A percentile compares a stretch with the other conserved stretches of the same genome.
Evolutionary conservation across 2,113 vertebrate species (phyloP).

Genomic region (Colossoma macropomum): DNA sequence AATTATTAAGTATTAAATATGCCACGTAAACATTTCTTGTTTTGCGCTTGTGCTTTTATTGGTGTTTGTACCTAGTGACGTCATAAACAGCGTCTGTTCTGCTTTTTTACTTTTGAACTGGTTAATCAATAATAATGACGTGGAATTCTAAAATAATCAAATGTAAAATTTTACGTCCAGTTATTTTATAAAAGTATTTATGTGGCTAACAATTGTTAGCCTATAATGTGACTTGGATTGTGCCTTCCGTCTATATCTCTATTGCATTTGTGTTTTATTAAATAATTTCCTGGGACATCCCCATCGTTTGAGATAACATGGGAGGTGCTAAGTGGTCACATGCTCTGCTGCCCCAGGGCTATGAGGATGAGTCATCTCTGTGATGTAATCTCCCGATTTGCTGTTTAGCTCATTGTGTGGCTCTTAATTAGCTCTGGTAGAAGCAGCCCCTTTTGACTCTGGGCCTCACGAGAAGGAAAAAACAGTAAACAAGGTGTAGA

Average conservation of each 20-base stretch:
- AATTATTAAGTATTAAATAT: no score
- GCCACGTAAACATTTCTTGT: no score
- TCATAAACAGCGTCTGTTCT: no score
- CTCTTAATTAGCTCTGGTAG: slow-evolving; percentile 50
- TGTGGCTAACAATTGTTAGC: not conserved
- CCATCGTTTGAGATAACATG: slow-evolving; percentile 39
- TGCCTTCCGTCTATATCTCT: not conserved
- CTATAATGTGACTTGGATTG: not conserved
- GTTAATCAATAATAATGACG: no score
- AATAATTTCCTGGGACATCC: slow-evolving; percentile 56
- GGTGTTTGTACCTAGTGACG: no score
- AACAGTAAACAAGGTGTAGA: slow-evolving; percentile 15
- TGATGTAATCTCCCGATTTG: slow-evolving; percentile 72
- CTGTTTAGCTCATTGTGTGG: slow-evolving; percentile 60
- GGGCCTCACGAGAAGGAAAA: slow-evolving; percentile 24
- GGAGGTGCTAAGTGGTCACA: slow-evolving; percentile 51
- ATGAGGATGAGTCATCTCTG: slow-evolving; percentile 67
- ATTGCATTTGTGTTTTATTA: not conserved
- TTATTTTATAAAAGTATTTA: not conserved
- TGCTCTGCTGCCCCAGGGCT: slow-evolving; percentile 63
- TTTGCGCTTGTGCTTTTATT: no score
- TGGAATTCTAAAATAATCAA: no score
- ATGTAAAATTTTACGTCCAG: no score
- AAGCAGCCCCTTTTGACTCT: slow-evolving; percentile 23
- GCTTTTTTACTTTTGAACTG: no score